A percentile compares a stretch with the other conserved stretches of the same genome.
Conservation (phyloP, 2,113 vertebrate species). For the Sorex fumeus region DNA sequence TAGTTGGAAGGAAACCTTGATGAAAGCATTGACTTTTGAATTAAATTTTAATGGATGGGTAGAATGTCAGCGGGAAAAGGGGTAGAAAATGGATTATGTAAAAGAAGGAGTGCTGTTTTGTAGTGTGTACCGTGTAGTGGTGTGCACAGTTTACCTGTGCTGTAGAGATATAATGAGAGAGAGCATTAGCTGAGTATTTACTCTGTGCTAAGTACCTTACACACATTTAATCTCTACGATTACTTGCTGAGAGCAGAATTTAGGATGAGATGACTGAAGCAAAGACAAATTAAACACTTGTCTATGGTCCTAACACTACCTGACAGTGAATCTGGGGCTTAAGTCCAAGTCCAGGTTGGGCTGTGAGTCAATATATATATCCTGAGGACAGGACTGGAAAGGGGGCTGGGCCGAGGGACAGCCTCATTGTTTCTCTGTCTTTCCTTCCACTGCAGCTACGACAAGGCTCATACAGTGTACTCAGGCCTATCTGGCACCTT, state of each 20-base stretch:
- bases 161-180: background rate
- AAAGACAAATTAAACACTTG: slow-evolving; percentile 28
- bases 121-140: background rate
- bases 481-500: background rate
- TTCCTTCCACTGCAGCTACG: slow-evolving; percentile 6
- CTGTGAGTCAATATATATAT: background rate
- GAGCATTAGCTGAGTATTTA: background rate
- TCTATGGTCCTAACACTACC: background rate
- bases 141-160: background rate
- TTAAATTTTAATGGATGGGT: slow-evolving; percentile 58
- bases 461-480: background rate
- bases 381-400: background rate
- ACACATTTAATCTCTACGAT: background rate
- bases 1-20: slow-evolving; percentile 53
- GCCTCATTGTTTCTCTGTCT: background rate
- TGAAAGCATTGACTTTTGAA: slow-evolving; percentile 46
- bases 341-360: background rate
- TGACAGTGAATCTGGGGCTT: background rate
- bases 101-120: background rate
- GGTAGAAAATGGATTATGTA: slow-evolving; percentile 21
- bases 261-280: slow-evolving; percentile 40
- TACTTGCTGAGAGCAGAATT: slow-evolving; percentile 39
- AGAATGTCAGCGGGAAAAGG: slow-evolving; percentile 52
- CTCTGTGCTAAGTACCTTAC: slow-evolving; percentile 25
- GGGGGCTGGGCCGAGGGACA: background rate